These are phyloP conservation scores for Leptopilina clavipes DNA, from an alignment of 1,140 invertebrate genomes.

Conservation along the genomic window DNA sequence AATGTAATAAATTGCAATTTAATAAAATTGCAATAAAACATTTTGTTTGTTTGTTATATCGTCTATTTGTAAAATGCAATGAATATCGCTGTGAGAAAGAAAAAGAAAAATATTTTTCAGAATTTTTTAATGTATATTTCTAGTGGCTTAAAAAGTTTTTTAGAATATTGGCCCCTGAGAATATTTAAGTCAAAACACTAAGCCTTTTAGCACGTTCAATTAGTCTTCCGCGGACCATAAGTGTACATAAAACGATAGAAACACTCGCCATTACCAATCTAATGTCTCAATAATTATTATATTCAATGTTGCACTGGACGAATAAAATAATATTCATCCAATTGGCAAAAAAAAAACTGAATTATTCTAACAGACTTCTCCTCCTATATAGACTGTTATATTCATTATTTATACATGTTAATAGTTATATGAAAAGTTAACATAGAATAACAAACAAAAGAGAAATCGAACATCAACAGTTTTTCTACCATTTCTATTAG, in stretches of 20 bases:
- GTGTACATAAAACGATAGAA: slow-evolving; percentile 34
- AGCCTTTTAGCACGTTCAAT: slow-evolving; percentile 41
- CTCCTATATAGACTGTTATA: slow-evolving; percentile 25
- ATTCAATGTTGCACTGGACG: slow-evolving; percentile 6
- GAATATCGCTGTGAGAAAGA: background rate
- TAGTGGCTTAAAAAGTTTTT: background rate
- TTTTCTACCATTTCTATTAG: background rate
- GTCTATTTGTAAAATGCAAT: background rate
- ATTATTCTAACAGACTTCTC: slow-evolving; percentile 15
- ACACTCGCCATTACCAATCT: slow-evolving; percentile 12
- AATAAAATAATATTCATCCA: background rate
- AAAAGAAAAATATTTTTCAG: slow-evolving; percentile 1
- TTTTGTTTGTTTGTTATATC: background rate
- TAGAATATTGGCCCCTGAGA: slow-evolving; percentile 10
- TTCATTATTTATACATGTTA: background rate
- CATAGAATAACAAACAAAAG: background rate
- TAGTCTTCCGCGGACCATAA: slow-evolving; percentile 36
- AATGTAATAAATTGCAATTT: too few species aligned
- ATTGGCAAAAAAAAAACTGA: background rate
- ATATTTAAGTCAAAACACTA: slow-evolving; percentile 9
- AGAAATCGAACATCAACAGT: background rate
- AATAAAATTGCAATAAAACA: background rate
- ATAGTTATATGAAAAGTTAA: slow-evolving; percentile 4
- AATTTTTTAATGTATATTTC: slow-evolving; percentile 17
- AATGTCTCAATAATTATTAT: slow-evolving; percentile 18